Conservation (phyloP, 2,113 vertebrate genomes). For the Nycticebus coucang region DNA sequence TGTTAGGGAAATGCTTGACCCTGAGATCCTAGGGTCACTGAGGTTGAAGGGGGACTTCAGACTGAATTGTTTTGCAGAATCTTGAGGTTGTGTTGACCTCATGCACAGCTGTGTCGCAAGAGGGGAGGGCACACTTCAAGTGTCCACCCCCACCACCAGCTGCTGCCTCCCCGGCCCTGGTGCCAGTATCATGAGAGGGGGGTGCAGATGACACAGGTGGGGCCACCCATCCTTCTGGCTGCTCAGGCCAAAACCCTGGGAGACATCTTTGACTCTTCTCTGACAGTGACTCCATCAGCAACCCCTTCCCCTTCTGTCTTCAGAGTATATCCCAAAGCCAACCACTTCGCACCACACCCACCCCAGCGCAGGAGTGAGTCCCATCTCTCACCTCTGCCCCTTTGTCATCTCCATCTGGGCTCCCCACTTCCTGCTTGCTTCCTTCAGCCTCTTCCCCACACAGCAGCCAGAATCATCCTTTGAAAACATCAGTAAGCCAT, state of each 20-base stretch:
- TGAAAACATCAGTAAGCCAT: neutral
- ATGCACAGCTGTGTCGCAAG: neutral
- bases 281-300: neutral
- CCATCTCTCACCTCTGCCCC: neutral
- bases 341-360: neutral
- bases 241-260: neutral
- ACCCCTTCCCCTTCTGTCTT: neutral
- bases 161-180: neutral
- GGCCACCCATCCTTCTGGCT: neutral
- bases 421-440: neutral
- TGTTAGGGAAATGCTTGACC: neutral
- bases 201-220: neutral
- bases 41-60: neutral
- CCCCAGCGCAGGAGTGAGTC: neutral
- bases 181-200: neutral
- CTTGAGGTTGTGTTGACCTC: neutral
- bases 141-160: neutral
- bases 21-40: neutral
- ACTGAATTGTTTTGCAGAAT: neutral
- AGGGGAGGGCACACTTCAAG: neutral
- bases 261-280: neutral
- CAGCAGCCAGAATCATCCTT: neutral
- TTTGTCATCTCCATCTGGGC: neutral
- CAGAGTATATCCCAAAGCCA: neutral
- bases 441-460: neutral